Evolutionary conservation across 2,113 vertebrate species (phyloP), one percentile per base, ranked within the genome.

Genomic region (Leucoraja erinaceus): DNA sequence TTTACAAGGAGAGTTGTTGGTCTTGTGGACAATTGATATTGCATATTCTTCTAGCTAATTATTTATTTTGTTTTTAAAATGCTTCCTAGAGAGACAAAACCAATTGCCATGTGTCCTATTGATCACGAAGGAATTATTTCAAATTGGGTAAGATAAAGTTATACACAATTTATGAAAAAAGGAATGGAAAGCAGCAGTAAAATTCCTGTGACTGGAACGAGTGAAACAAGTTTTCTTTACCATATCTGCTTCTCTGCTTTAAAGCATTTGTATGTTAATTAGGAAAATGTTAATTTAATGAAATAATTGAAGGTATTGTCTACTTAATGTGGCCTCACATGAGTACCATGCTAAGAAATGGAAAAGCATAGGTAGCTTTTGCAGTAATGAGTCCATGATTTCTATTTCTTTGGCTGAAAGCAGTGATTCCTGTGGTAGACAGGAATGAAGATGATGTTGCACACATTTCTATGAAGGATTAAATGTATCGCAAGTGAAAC

Each of bases 91-190:
- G 97, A 97, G 90, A 83, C 95, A 93, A 95, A 94, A 11, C 79
- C 95, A 74, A 94, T 95, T 74, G 95, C 97, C 16, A 96, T 95
- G 93, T 98, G 97, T 93, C 97, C 97, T 16, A 96, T 97, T 5
- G 97, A 98, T 94, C 96, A 96, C 90, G 96, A 97, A 94, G 94
- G 95, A 81, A 98, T 98, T 94, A 97, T 95, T 94, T 93, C 96
- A 94, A 96, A 97, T 0, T 97, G 98, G 97, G 97, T 98, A 96
- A 97, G 97, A 93, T 16, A 54, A 92, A 31, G 6, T 47, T 72
- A 10, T 47, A 74, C n/a, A 20, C 28, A 75, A 72, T 56, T 92
- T 61, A 28, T 28, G 38, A 9, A 59, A 86, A 86, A 59, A n/a
- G 28, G n/a, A n/a, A 86, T 25, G n/a, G 18, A 68, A 72, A 5